Evolutionary conservation across 1,140 invertebrate genomes (phyloP).

Genomic region (Thalassaphorura encarpata): DNA sequence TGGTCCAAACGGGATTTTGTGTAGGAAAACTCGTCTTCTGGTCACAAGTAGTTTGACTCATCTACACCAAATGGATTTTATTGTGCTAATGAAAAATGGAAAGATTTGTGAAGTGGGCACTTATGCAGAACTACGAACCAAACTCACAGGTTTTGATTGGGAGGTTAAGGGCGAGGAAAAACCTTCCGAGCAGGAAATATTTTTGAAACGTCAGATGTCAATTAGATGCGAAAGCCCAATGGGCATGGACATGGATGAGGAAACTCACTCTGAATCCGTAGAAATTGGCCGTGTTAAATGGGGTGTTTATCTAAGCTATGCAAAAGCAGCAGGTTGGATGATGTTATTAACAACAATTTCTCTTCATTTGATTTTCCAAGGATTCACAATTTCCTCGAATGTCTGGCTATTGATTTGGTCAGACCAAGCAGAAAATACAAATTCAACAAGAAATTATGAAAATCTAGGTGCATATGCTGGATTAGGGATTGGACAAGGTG

Average conservation of each 20-base stretch:
- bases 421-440: conserved; percentile 15
- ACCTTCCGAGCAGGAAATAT: no score
- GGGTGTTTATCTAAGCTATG: neutral
- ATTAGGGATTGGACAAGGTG: conserved; percentile 78
- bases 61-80: conserved; percentile 36
- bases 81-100: conserved; percentile 38
- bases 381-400: conserved; percentile 15
- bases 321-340: neutral
- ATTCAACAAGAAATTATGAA: conserved; percentile 48
- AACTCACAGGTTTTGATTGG: no score
- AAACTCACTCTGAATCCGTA: no score
- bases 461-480: conserved; percentile 80
- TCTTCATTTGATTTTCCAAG: neutral
- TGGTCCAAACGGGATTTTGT: conserved; percentile 32
- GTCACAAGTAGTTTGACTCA: conserved; percentile 38
- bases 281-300: neutral
- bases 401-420: conserved; percentile 18
- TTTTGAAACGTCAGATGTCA: no score
- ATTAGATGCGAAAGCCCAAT: no score
- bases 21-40: conserved; percentile 29
- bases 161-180: no score
- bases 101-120: conserved; percentile 36
- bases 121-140: conserved; percentile 36
- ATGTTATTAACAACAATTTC: neutral
- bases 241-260: no score